Evolutionary conservation across 2,888 invertebrate species (phyloP).

Genomic region (Eudasyphora cyanicolor): DNA sequence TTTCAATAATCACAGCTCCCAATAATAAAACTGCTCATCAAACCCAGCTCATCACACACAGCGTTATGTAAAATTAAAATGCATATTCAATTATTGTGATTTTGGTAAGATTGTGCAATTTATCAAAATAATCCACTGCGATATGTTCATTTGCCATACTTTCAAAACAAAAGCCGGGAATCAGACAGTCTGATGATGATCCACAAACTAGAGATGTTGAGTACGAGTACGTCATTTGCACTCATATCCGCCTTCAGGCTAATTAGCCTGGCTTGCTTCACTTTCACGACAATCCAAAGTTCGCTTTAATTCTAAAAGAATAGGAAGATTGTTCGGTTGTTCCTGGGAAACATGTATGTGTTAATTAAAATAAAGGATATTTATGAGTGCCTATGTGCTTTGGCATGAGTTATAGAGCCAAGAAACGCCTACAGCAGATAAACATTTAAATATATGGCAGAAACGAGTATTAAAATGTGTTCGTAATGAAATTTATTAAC

Average conservation of each 20-base stretch:
- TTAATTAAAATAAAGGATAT: no score
- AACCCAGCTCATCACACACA: no score
- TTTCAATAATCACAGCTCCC: no score
- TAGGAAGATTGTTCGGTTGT: no score
- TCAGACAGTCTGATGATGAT: neutral
- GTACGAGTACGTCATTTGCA: neutral
- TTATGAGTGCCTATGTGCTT: neutral
- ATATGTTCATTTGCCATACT: no score
- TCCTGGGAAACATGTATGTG: neutral
- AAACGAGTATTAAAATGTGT: neutral
- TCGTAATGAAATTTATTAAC: conserved; percentile 15
- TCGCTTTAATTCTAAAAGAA: neutral
- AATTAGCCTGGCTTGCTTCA: no score
- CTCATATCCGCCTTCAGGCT: neutral
- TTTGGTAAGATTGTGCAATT: no score
- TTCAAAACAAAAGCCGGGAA: neutral
- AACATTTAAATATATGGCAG: neutral
- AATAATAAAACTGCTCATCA: no score
- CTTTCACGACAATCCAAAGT: neutral
- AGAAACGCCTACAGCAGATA: conserved; percentile 5
- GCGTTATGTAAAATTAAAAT: no score
- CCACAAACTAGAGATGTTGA: no score
- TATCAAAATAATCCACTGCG: no score
- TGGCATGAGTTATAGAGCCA: neutral
- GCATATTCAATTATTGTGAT: no score